Evolutionary conservation across 1,140 invertebrate species (phyloP).

Genomic region (Calliphora vicina): DNA sequence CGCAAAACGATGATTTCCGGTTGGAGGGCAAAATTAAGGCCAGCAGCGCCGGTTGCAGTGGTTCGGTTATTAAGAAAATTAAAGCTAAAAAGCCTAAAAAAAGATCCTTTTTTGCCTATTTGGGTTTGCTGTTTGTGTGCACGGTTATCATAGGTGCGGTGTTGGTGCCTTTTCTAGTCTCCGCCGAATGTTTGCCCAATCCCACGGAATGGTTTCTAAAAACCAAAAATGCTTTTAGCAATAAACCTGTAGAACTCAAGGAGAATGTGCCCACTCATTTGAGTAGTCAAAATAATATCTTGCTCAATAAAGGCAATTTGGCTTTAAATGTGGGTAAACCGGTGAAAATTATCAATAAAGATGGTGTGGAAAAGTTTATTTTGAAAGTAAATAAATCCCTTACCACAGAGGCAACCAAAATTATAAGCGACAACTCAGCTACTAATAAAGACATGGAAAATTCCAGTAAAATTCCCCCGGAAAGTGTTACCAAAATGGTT

Average conservation of each 20-base stretch:
- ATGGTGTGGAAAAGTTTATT: constrained; percentile 55
- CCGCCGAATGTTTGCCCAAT: constrained; percentile 58
- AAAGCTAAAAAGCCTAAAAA: constrained; percentile 41
- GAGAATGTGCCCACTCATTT: background rate
- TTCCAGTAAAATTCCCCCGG: background rate
- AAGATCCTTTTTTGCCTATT: constrained; percentile 56
- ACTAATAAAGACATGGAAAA: background rate
- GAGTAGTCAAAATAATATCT: background rate
- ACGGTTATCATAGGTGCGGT: constrained; percentile 60
- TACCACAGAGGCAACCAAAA: background rate
- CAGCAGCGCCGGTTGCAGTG: constrained; percentile 41
- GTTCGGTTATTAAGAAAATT: constrained; percentile 37
- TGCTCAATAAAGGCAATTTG: constrained; percentile 21
- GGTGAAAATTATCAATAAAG: constrained; percentile 54
- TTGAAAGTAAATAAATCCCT: constrained; percentile 51
- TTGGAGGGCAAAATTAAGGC: constrained; percentile 66
- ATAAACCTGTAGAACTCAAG: background rate
- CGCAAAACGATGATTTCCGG: constrained; percentile 74
- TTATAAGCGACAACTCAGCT: background rate
- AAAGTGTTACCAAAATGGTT: background rate
- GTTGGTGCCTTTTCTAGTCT: constrained; percentile 58
- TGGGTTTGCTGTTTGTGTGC: constrained; percentile 59
- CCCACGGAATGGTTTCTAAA: constrained; percentile 63
- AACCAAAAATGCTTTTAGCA: constrained; percentile 53
- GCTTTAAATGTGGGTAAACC: constrained; percentile 44